Base-by-base conservation (phyloP, 2,888 invertebrate species). In the Nemotelus pantherinus region DNA sequence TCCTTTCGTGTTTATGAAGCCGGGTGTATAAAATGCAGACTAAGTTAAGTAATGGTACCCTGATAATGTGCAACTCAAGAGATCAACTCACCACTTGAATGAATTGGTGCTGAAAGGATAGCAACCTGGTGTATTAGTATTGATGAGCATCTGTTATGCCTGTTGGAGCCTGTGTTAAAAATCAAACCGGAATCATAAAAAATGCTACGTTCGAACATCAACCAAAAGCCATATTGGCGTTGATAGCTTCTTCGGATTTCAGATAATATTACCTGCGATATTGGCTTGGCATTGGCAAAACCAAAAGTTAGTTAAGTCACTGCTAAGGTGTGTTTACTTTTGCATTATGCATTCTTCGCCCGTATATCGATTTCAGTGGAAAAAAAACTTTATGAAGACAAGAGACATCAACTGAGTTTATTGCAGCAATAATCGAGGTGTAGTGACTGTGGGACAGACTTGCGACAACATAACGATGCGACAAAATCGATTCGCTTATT, bases 171-270 rank as follows among this genome's bases (percentile, higher is more conserved):
- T 25, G 57, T 25, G 57, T 10, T 10, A 25, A 57, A 57, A 57
- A 39, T 9, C 43, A n/a, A n/a, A 63, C 63, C 63, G 41, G 63
- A 43, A 63, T 41, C 63, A 63, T 63, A 63, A 63, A 63, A 50
- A 50, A 41, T 5, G n/a, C 63, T 25, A 25, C 5, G 63, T 43
- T 63, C 9, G 63, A 9, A 10, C 5, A 4, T 25, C 57, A 63
- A 63, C 7, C 58, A 63, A 4, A 3, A 7, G 41, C 63, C 63
- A 63, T 43, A 63, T 41, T 43, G 63, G 63, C 43, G 41, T 63
- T 63, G 43, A 63, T 63, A 63, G 63, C 58, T 58, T 58, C n/a
- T 6, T n/a, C 25, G 25, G 25, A 25, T 25, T 25, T 25, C 25
- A 25, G 25, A 25, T 25, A 25, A 25, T 25, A 25, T 25, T 25